These are phyloP conservation scores for Microplitis manilae DNA, from an alignment of 2,888 invertebrate genomes.

Conservation along the genomic window DNA sequence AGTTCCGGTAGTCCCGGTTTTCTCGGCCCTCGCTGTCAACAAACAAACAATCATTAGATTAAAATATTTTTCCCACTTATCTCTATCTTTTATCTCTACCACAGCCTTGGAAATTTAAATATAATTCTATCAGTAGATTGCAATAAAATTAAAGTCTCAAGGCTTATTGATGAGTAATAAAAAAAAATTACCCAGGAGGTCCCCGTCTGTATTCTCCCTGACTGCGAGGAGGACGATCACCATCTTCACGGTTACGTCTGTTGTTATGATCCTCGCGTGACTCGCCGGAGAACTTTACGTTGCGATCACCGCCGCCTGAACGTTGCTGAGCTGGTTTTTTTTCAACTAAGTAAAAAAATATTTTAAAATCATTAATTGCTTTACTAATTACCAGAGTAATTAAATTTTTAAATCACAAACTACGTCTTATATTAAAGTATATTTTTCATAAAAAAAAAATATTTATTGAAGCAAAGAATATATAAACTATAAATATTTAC, in stretches of 20 bases:
- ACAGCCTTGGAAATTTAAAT: not conserved
- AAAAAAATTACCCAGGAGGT: slow-evolving; percentile 58
- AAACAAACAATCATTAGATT: slow-evolving; percentile 30
- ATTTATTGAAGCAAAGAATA: not conserved
- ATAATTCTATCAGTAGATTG: not conserved
- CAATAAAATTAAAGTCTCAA: not conserved
- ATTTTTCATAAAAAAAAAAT: not conserved
- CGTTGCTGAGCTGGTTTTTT: slow-evolving; percentile 67
- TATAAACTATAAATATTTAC: not conserved
- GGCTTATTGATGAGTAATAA: slow-evolving; percentile 3
- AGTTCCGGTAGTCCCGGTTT: slow-evolving; percentile 61
- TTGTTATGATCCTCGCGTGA: slow-evolving; percentile 83
- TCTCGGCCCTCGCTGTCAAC: slow-evolving; percentile 57
- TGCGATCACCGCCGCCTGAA: slow-evolving; percentile 68
- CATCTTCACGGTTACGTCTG: slow-evolving; percentile 77
- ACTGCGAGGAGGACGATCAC: slow-evolving; percentile 61
- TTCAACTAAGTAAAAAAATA: slow-evolving; percentile 72
- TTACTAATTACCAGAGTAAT: not conserved
- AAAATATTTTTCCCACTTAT: slow-evolving; percentile 62
- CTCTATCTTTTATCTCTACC: not conserved
- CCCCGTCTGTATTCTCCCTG: slow-evolving; percentile 64
- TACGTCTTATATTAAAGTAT: not conserved
- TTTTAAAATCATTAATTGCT: not conserved
- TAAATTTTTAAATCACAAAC: not conserved
- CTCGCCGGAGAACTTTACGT: slow-evolving; percentile 74